Base-by-base conservation (phyloP, 2,888 invertebrate species). In the Drepana falcataria region DNA sequence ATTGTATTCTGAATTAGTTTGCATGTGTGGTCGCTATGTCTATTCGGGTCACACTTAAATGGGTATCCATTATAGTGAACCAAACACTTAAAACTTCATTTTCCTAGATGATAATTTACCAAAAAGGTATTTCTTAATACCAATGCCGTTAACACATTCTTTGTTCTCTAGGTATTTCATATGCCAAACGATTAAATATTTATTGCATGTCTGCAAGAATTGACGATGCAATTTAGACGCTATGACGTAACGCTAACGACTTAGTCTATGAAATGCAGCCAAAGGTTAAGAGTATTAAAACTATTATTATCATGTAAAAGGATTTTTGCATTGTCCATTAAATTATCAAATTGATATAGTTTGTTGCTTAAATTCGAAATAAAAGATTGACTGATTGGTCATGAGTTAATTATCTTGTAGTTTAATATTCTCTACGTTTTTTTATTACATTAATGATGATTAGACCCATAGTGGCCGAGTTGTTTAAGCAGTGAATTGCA, bases 21-120 rank as follows among this genome's bases (percentile, higher is more conserved):
- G 69, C 53, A 53, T 60, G 57, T 57, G 54, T 55, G 51, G 61
- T 61, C 61, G 60, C 60, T 61, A 65, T 69, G 66, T 62, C 56
- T 65, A 77, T 75, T 75, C 70, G 66, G 68, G 69, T 73, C 71
- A 69, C 60, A 70, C 57, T 60, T 68, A 72, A 67, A 64, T 69
- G 63, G 59, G 57, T 64, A 66, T 55, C 47, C 49, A 55, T 53
- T 49, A 53, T 47, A 55, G 55, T 53, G 56, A 47, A 56, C 21
- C 21, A 21, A 21, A 21, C 63, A 62, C 60, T 64, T 57, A 66
- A 64, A 66, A 67, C 57, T 54, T 57, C 53, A 61, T 67, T 69
- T 61, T 60, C 55, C 58, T 64, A 59, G 67, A 56, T 53, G 66
- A 54, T 59, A 57, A 41, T 37, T 40, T 37, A 49, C 2, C 5